phyloP scores from a whole-genome alignment of 2,888 invertebrate species.

The Synergus itoensis region DNA sequence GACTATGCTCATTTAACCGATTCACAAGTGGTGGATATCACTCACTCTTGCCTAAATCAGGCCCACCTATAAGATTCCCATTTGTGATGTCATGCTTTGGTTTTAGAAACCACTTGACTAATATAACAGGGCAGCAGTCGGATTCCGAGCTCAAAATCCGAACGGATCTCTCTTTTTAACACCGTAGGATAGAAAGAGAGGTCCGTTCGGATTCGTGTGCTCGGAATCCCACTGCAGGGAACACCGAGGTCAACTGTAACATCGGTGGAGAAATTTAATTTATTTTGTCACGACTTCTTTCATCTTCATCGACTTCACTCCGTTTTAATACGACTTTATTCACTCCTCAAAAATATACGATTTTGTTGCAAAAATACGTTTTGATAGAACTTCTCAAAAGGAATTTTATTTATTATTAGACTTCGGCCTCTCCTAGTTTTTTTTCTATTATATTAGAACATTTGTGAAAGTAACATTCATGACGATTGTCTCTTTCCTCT shows the following conservation, averaged over 20 bases:
- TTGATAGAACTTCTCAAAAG: not conserved
- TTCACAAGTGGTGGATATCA: not conserved
- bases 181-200: no score
- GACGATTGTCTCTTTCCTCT: constrained; percentile 6
- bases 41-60: constrained; percentile 16
- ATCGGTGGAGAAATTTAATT: constrained; percentile 8
- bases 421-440: constrained; percentile 22
- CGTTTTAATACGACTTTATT: not conserved
- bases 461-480: constrained; percentile 23
- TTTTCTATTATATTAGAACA: constrained; percentile 11
- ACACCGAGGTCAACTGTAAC: constrained; percentile 25
- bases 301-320: not conserved
- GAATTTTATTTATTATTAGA: not conserved
- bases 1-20: not conserved
- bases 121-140: constrained; percentile 1
- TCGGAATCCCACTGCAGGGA: no score
- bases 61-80: constrained; percentile 16
- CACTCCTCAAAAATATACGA: not conserved
- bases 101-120: constrained; percentile 25
- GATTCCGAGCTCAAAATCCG: no score
- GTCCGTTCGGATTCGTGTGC: no score
- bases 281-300: not conserved
- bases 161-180: no score
- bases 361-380: not conserved
- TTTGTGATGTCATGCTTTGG: constrained; percentile 17